Evolutionary conservation across 2,888 invertebrate genomes (phyloP).

Genomic region (Cheilosia vulpina): DNA sequence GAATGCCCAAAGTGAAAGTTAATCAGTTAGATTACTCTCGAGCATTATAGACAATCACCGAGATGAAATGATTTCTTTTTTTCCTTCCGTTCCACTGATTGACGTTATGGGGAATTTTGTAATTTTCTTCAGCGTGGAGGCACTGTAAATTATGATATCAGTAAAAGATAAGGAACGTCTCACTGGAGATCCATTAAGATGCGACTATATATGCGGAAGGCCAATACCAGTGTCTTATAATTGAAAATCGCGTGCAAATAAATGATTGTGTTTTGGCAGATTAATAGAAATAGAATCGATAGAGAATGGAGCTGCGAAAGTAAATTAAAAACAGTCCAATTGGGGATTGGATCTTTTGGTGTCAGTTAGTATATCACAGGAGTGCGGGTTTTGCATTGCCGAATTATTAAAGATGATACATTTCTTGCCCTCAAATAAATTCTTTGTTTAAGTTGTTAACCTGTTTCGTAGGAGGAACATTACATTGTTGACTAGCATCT

Average conservation of each 20-base stretch:
- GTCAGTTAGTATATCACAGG: no score
- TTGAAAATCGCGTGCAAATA: not conserved
- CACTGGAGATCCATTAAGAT: not conserved
- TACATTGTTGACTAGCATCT: no score
- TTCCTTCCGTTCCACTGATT: conserved; percentile 20
- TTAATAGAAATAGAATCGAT: not conserved
- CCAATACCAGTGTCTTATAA: not conserved
- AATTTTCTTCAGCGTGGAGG: conserved; percentile 17
- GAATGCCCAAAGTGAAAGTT: conserved; percentile 57
- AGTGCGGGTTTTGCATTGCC: no score
- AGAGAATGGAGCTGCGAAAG: not conserved
- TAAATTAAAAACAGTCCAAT: not conserved
- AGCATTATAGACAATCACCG: conserved; percentile 35
- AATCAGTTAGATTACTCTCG: conserved; percentile 56
- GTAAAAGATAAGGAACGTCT: conserved; percentile 7
- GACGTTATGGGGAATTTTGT: conserved; percentile 39
- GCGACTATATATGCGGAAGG: not conserved
- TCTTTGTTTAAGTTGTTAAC: no score
- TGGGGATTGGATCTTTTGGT: no score
- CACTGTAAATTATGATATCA: conserved; percentile 37
- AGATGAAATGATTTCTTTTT: conserved; percentile 44
- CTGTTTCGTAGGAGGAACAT: no score
- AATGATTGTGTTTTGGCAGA: not conserved
- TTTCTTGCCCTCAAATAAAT: no score
- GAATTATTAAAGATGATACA: no score